These are phyloP conservation scores for Strigamia crassipes DNA, from an alignment of 2,888 invertebrate species.

Conservation along the genomic window DNA sequence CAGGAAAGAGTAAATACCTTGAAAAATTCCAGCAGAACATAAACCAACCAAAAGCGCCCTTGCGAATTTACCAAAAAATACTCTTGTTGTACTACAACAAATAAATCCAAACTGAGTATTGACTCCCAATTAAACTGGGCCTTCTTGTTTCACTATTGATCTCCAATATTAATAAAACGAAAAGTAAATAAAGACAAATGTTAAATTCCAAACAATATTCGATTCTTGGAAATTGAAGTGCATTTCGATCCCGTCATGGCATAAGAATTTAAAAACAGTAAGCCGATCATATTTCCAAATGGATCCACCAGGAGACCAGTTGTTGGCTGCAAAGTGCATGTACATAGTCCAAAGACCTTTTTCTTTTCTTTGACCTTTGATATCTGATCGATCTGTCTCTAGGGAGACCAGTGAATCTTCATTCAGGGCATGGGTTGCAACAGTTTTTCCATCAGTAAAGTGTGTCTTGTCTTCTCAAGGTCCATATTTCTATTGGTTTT, in stretches of 20 bases:
- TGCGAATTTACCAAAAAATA: too few relatives aligned
- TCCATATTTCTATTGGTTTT: not conserved
- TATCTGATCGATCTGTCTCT: constrained; percentile 28
- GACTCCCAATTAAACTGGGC: too few relatives aligned
- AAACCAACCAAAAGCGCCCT: too few relatives aligned
- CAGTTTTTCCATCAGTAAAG: constrained; percentile 5
- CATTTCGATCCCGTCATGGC: not conserved
- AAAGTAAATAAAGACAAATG: too few relatives aligned
- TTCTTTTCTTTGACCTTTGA: not conserved
- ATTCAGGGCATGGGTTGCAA: constrained; percentile 19
- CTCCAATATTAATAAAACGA: too few relatives aligned
- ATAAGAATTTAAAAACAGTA: constrained; percentile 13
- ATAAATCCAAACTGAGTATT: too few relatives aligned
- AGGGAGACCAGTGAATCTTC: not conserved
- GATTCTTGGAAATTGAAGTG: not conserved
- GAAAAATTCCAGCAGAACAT: too few relatives aligned
- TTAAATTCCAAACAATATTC: too few relatives aligned
- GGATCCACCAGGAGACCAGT: constrained; percentile 15
- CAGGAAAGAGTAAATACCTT: too few relatives aligned
- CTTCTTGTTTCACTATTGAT: too few relatives aligned
- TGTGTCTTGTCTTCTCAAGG: not conserved
- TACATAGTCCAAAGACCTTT: not conserved
- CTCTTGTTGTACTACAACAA: too few relatives aligned
- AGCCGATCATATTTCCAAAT: constrained; percentile 29
- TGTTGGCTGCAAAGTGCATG: constrained; percentile 30